Conservation (phyloP, 2,113 vertebrate species). For the Puffinus mauretanicus region DNA sequence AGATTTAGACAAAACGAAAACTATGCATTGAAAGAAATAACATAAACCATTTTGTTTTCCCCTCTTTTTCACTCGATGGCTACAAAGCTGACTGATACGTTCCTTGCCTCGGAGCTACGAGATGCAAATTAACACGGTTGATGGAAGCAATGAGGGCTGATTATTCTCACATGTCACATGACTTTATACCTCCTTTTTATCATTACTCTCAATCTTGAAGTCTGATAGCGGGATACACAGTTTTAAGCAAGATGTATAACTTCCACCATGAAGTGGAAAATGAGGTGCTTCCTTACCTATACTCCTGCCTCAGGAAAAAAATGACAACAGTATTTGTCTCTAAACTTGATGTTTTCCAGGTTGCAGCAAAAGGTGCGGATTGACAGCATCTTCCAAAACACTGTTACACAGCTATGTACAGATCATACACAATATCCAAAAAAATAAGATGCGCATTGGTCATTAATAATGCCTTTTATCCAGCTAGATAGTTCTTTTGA, state of each 20-base stretch:
- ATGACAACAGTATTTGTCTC: neutral
- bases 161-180: neutral
- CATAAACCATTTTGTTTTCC: neutral
- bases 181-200: neutral
- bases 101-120: neutral
- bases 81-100: neutral
- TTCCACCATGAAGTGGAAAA: constrained; percentile 6
- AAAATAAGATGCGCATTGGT: neutral
- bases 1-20: neutral
- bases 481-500: neutral
- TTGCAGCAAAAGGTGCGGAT: neutral
- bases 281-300: neutral
- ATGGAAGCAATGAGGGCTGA: neutral
- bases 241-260: neutral
- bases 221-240: neutral
- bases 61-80: neutral
- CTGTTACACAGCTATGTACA: neutral
- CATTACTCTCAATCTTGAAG: neutral
- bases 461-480: neutral
- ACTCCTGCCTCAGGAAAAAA: neutral
- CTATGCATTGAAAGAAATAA: neutral
- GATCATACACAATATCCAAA: neutral
- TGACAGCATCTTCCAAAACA: neutral
- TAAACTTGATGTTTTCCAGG: neutral
- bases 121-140: neutral